Base-by-base conservation (phyloP, 1,140 invertebrate species). In the Adelges cooleyi region DNA sequence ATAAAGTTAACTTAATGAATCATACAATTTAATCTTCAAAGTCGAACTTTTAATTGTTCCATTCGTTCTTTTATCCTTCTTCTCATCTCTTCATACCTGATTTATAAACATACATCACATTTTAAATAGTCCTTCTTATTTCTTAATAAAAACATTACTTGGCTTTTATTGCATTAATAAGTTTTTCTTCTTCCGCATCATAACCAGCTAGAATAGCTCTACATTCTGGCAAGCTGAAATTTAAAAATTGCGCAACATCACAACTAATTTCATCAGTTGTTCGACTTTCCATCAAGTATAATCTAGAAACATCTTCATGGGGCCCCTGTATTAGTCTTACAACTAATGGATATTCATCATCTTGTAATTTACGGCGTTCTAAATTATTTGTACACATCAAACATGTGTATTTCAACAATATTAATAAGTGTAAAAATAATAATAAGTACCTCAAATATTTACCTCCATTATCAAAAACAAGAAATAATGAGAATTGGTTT, bases 241-340 rank as follows among this genome's bases (percentile, higher is more conserved):
- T 88, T 49, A 92, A 77, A 77, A 89, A 89, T 73, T 90, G 87
- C 67, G 89, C 89, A 62, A 92, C 87, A 76, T 88, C 86, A 68
- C 79, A 79, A 70, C 84, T 86, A 59, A 88, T 86, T 77, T 89
- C 85, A 65, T 82, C 80, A 27, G 86, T 86, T 49, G 79, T 82
- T 23, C 83, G 77, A 68, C 83, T 80, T 73, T 92, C 89, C 73
- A 90, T 87, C 56, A 92, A 75, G 74, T 88, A 91, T 33, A 92
- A 75, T 71, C 85, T 84, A 17, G 84, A 84, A 18, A 89, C 82
- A 73, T 87, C 87, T 75, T 92, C 89, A 72, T 90, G 86, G 15
- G 89, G 88, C 29, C 89, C 89, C 62, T 90, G 73, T 67, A 86
- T 81, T 15, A 91, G 83, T 66, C 89, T 77, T 46, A 85, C 82